Percentiles rank a stretch among this genome's conserved stretches.
phyloP scores from a whole-genome alignment of 1,140 invertebrate genomes.

The Musca vetustissima region DNA sequence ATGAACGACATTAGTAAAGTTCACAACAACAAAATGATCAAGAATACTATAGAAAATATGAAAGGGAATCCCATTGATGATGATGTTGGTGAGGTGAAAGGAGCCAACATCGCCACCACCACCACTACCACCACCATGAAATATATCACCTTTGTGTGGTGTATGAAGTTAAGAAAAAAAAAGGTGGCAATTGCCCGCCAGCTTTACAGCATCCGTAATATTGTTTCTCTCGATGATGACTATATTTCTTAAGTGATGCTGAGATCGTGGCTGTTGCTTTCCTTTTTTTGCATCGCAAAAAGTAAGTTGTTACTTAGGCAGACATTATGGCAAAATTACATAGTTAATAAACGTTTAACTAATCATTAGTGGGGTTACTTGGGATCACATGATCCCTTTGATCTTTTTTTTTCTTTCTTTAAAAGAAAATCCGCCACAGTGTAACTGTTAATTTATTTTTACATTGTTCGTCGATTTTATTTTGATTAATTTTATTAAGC shows the following conservation, averaged over 20 bases:
- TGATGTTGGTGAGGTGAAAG: background rate
- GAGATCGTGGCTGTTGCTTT: too few relatives aligned
- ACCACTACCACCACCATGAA: background rate
- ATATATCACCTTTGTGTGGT: background rate
- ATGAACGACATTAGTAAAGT: slow-evolving; percentile 23
- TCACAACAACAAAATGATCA: slow-evolving; percentile 19
- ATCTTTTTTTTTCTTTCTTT: too few relatives aligned
- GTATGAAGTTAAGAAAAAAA: background rate
- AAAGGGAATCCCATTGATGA: background rate
- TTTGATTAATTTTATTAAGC: too few relatives aligned
- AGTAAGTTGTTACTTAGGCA: slow-evolving; percentile 8
- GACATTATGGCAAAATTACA: slow-evolving; percentile 6
- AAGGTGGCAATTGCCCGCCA: background rate
- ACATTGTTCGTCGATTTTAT: too few relatives aligned
- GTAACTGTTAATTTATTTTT: too few relatives aligned
- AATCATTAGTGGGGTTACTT: slow-evolving; percentile 2
- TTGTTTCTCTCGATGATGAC: slow-evolving; percentile 9
- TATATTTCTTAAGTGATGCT: background rate
- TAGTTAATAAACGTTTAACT: slow-evolving; percentile 14
- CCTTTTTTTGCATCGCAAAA: too few relatives aligned
- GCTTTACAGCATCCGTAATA: background rate
- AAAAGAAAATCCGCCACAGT: too few relatives aligned
- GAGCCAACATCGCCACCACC: background rate
- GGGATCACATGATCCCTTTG: too few relatives aligned
- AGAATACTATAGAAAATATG: background rate